A percentile compares a stretch with the other conserved stretches of the same genome.
phyloP scores from a whole-genome alignment of 2,888 invertebrate genomes.

The Hypercompe scribonia region DNA sequence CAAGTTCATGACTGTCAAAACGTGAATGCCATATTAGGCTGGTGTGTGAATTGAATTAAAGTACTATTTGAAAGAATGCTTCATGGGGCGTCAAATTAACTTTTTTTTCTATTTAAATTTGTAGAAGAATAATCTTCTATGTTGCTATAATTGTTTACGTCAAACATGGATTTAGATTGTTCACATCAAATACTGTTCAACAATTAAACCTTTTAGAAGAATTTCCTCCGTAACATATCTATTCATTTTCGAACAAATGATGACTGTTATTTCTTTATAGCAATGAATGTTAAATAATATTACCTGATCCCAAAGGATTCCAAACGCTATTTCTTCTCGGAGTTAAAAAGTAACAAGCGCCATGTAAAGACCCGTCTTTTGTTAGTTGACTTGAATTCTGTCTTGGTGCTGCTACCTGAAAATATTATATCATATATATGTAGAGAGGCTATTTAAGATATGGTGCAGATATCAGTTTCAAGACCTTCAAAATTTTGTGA shows the following conservation, averaged over 20 bases:
- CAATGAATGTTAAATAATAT: constrained; percentile 22
- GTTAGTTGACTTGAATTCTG: constrained; percentile 50
- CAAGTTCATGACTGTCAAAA: no score
- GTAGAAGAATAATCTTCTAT: no score
- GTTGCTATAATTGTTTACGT: no score
- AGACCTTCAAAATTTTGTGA: no score
- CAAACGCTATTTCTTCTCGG: constrained; percentile 25
- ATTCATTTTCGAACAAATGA: not conserved
- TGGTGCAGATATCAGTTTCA: not conserved
- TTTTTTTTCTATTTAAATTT: no score
- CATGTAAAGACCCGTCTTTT: not conserved
- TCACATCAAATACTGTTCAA: no score
- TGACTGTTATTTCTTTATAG: not conserved
- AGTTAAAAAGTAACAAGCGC: constrained; percentile 25
- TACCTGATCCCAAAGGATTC: constrained; percentile 20
- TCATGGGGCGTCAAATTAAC: no score
- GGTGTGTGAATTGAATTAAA: no score
- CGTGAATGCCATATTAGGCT: no score
- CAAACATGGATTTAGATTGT: no score
- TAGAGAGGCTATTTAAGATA: not conserved
- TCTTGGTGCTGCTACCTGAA: constrained; percentile 63
- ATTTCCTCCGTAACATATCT: not conserved
- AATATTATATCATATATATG: not conserved
- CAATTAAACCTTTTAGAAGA: no score
- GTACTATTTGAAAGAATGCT: no score